phyloP scores from a whole-genome alignment of 2,888 invertebrate species.

The Mythimna loreyi region DNA sequence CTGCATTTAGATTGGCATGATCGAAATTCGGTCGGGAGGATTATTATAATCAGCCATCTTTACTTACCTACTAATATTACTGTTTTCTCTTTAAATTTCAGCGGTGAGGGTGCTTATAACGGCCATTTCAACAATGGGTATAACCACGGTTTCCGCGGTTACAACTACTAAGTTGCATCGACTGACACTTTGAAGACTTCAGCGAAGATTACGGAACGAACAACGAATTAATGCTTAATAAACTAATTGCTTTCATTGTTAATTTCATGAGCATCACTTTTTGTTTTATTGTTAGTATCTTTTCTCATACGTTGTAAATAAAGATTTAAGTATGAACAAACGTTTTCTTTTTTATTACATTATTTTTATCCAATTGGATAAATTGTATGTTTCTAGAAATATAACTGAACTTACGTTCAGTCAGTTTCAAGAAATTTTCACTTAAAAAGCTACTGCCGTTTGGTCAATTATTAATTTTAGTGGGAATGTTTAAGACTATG shows the following conservation, averaged over 20 bases:
- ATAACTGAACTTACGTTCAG: too few species aligned
- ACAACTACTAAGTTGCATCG: constrained; percentile 66
- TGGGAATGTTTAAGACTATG: too few species aligned
- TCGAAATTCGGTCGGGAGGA: too few species aligned
- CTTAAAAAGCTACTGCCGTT: too few species aligned
- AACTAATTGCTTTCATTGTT: background rate
- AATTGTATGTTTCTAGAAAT: too few species aligned
- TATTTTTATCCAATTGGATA: background rate
- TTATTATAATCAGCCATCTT: background rate
- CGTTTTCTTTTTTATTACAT: background rate
- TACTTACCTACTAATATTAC: background rate
- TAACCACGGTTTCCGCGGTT: constrained; percentile 61
- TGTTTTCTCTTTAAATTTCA: constrained; percentile 46
- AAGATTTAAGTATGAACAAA: constrained; percentile 45
- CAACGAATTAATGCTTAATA: background rate
- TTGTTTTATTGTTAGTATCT: constrained; percentile 50
- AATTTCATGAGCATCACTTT: constrained; percentile 52
- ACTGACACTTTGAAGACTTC: constrained; percentile 18
- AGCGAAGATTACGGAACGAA: constrained; percentile 1
- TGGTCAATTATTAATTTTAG: too few species aligned
- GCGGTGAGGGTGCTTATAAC: constrained; percentile 74
- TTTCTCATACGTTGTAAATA: constrained; percentile 64
- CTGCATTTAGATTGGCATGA: too few species aligned
- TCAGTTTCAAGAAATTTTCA: too few species aligned
- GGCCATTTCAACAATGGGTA: constrained; percentile 72